Evolutionary conservation across 2,113 vertebrate species (phyloP).

Genomic region (Podarcis raffonei): DNA sequence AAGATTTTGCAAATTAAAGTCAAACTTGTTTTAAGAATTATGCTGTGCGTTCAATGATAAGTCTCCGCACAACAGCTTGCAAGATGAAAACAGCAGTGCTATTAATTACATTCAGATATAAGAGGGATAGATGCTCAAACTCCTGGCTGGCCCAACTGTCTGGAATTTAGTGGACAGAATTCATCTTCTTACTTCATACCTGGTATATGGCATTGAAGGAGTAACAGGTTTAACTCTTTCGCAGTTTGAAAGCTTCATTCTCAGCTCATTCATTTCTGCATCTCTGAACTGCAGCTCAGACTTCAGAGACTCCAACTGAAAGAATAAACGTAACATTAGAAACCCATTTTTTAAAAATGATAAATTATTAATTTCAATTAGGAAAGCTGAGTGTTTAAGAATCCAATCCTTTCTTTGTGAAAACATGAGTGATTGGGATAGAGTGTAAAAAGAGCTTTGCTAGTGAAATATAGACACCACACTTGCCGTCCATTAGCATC

Average conservation of each 20-base stretch:
- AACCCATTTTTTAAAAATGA: not conserved
- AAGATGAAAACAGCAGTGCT: not conserved
- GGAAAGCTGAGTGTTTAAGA: not conserved
- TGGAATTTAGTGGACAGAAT: not conserved
- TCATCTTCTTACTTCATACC: conserved; percentile 68
- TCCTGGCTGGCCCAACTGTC: not conserved
- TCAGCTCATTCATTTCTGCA: conserved; percentile 94
- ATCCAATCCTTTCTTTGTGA: not conserved
- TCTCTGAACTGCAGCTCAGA: conserved; percentile 96
- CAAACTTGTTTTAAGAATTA: not conserved
- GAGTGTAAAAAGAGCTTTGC: not conserved
- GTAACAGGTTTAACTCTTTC: conserved; percentile 75
- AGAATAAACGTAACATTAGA: conserved; percentile 38
- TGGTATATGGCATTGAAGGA: conserved; percentile 67
- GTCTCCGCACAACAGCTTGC: not conserved
- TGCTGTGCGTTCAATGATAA: not conserved
- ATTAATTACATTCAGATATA: not conserved
- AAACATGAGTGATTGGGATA: not conserved
- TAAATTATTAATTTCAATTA: not conserved
- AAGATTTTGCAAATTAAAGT: not conserved
- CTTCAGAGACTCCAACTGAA: conserved; percentile 89
- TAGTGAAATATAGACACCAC: not conserved
- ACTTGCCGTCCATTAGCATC: not conserved
- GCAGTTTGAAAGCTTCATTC: conserved; percentile 80
- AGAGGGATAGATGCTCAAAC: not conserved